phyloP scores from a whole-genome alignment of 1,140 invertebrate genomes.

The Drosophila takahashii region DNA sequence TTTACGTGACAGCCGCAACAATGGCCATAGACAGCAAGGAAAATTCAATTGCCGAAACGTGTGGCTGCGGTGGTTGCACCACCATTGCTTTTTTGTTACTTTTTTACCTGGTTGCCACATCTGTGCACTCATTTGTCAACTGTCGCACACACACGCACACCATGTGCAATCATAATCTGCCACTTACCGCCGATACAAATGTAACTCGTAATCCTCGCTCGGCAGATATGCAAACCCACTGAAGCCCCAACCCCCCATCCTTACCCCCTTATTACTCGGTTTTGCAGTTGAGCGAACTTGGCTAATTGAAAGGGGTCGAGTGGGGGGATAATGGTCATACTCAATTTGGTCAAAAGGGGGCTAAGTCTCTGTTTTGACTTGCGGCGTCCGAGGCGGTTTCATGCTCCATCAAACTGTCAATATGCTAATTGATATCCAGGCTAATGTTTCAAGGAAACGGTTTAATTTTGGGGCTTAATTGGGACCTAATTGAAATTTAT shows the following conservation, averaged over 20 bases:
- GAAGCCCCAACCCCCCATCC: neutral
- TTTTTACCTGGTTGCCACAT: constrained; percentile 25
- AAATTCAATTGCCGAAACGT: constrained; percentile 56
- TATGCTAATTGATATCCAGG: constrained; percentile 22
- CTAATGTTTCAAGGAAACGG: neutral
- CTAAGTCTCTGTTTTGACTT: constrained; percentile 10
- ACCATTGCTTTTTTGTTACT: constrained; percentile 16
- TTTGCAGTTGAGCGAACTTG: constrained; percentile 47
- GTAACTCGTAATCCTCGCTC: constrained; percentile 37
- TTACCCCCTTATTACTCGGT: constrained; percentile 2
- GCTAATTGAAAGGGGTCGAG: constrained; percentile 5
- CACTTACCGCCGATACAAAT: constrained; percentile 35
- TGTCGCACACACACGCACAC: constrained; percentile 33
- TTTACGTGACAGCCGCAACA: constrained; percentile 37
- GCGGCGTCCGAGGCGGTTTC: constrained; percentile 43
- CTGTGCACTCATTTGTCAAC: constrained; percentile 69
- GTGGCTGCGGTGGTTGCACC: constrained; percentile 23
- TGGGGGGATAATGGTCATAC: constrained; percentile 8
- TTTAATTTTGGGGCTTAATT: neutral
- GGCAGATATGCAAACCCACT: constrained; percentile 14
- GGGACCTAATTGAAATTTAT: neutral
- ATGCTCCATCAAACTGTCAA: constrained; percentile 50
- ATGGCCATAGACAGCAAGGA: constrained; percentile 13
- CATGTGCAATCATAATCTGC: constrained; percentile 41
- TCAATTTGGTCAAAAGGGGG: constrained; percentile 27